Evolutionary conservation across 2,113 vertebrate genomes (phyloP).

Genomic region (Pelecanus crispus): DNA sequence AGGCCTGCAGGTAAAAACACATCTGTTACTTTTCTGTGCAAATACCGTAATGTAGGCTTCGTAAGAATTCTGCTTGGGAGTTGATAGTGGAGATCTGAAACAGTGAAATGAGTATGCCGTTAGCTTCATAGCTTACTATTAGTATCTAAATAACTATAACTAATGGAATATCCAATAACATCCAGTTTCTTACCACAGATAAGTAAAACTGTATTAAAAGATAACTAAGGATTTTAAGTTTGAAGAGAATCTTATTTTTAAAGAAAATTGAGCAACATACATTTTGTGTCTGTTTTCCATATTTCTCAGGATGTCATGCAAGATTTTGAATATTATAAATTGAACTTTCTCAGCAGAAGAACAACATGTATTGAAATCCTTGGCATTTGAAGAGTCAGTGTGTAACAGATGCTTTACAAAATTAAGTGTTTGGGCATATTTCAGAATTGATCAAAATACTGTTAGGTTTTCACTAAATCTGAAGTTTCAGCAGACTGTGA

Average conservation of each 20-base stretch:
- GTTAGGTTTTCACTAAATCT: constrained; percentile 47
- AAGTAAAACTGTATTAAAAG: not conserved
- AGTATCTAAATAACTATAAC: not conserved
- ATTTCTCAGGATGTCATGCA: not conserved
- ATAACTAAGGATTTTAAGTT: not conserved
- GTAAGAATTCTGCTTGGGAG: not conserved
- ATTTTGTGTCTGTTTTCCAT: not conserved
- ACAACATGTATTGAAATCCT: constrained; percentile 16
- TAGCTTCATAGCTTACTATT: not conserved
- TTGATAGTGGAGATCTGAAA: not conserved
- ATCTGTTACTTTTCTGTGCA: not conserved
- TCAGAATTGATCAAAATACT: constrained; percentile 62
- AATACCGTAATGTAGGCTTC: not conserved
- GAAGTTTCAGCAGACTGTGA: constrained; percentile 52
- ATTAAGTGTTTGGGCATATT: constrained; percentile 54
- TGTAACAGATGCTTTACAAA: constrained; percentile 64
- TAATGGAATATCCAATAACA: not conserved
- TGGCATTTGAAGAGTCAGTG: constrained; percentile 16
- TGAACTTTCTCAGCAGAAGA: not conserved
- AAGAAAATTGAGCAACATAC: not conserved
- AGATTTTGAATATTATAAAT: not conserved
- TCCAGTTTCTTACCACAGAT: not conserved
- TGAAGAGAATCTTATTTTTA: not conserved
- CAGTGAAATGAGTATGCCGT: not conserved
- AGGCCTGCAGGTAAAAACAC: not conserved